Base-by-base conservation (phyloP, 2,888 invertebrate genomes). In the Timandra comae region DNA sequence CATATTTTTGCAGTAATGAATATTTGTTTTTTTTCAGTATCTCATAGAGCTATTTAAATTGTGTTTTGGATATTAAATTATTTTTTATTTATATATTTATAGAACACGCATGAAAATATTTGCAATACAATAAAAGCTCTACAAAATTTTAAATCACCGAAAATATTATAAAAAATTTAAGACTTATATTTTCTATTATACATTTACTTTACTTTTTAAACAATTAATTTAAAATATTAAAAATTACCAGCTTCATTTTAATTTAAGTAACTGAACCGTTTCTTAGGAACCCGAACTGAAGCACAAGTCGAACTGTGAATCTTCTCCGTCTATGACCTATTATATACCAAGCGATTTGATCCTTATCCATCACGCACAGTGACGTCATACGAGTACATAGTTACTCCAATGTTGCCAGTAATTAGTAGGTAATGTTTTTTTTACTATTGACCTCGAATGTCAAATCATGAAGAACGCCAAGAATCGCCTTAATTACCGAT, bases 211-310 rank as follows among this genome's bases (percentile, higher is more conserved):
- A 35, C 12, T 36, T 16, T 32, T 3, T 11, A 12, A 20, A 27
- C 13, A 27, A 27, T 35, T 5, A 29, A 38, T 25, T 21, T 27
- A 40, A 38, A 43, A 34, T 41, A 47, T 31, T 33, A 19, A 42
- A 38, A 26, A 44, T 80, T 81, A 84, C 84, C 81, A 82, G 71
- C 73, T 81, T 81, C 84, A 84, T 84, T 52, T 77, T 51, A 40
- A 10, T 7, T 24, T 24, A 7, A 9, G 22, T 11, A 24, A 24
- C 11, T 10, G 1, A 7, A 24, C 24, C 7, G 16, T n/a, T n/a
- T n/a, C 24, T 7, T 9, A 24, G 24, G 9, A 24, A 48, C 56
- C 56, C 49, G 66, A 62, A 56, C 55, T 57, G 62, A 68, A 49
- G 60, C 56, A 61, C 41, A 42, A 50, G 35, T 39, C 36, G 52